Base-by-base conservation (phyloP, 2,113 vertebrate species). In the Anser brachyrhynchus region DNA sequence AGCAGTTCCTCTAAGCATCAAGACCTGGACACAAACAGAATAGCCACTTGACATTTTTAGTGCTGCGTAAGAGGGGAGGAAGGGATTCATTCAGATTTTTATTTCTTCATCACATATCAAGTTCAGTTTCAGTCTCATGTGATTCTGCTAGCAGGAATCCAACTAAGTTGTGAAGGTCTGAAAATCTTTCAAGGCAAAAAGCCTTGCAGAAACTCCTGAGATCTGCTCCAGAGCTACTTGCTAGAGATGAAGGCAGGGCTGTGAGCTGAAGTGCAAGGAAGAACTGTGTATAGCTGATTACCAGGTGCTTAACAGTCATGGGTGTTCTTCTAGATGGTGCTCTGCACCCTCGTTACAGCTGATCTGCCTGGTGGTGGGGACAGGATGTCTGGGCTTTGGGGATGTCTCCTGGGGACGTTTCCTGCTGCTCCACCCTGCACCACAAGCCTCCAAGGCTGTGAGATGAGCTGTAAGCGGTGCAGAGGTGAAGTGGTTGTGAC, bases 271-370 rank as follows among this genome's bases (percentile, higher is more conserved):
- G 11, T 19, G 26, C n/a, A 37, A 69, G 59, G 57, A 62, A 54
- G n/a, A 88, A 69, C 35, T 39, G 49, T 1, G 16, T 11, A 12
- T 31, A 55, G 35, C 28, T 82, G 82, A 57, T 28, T 44, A 16
- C 16, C 33, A 41, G 21, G 41, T 37, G 65, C 57, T 90, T 44
- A 37, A 18, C 25, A 15, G 4, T 25, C 4, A 0, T 0, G 2
- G 17, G 1, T 61, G 3, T 51, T 72, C 52, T 74, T 55, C 57
- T 67, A 12, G 35, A 22, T 4, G 4, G 21, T 22, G 54, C 91
- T 71, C 70, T 17, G 52, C 55, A 29, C 7, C 0, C n/a, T 52
- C 9, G 1, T 22, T 59, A 31, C 11, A 7, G 14, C 59, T 25
- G 55, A 13, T 46, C 29, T 11, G 64, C 67, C 35, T 17, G 14